Evolutionary conservation across 2,113 vertebrate species (phyloP).

Genomic region (Sorex fumeus): DNA sequence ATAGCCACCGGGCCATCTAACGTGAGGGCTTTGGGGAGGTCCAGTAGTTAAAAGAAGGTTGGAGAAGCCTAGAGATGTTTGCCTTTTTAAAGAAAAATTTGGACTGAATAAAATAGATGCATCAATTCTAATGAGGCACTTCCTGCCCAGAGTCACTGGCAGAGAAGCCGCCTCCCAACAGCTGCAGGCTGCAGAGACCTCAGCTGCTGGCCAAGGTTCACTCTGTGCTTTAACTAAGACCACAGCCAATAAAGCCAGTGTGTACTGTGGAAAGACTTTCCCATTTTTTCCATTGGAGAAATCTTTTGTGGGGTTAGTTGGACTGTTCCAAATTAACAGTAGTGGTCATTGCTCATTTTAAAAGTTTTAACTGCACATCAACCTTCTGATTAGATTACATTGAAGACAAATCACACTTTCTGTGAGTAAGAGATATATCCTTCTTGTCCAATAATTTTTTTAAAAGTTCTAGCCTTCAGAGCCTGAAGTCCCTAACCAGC

Average conservation of each 20-base stretch:
- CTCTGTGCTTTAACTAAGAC: conserved; percentile 74
- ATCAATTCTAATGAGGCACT: conserved; percentile 81
- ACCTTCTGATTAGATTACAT: conserved; percentile 64
- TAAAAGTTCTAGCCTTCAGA: neutral
- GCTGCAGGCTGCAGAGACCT: conserved; percentile 79
- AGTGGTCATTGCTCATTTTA: conserved; percentile 66
- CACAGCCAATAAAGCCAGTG: conserved; percentile 77
- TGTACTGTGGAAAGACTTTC: conserved; percentile 71
- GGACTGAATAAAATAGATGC: conserved; percentile 44
- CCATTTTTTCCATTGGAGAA: conserved; percentile 78
- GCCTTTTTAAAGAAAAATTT: conserved; percentile 34
- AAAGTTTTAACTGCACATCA: conserved; percentile 52
- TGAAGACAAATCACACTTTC: conserved; percentile 49
- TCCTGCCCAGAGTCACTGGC: conserved; percentile 67
- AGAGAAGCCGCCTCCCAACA: conserved; percentile 71
- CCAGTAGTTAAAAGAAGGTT: conserved; percentile 43
- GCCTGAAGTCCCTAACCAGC: neutral
- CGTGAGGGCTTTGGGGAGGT: conserved; percentile 29
- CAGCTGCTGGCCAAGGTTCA: conserved; percentile 76
- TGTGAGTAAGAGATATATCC: neutral
- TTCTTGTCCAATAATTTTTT: neutral
- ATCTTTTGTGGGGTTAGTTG: conserved; percentile 75
- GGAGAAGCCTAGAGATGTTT: conserved; percentile 59
- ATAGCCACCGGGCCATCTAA: conserved; percentile 9
- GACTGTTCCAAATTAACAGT: conserved; percentile 77